Percentiles rank a stretch among this genome's conserved stretches.
Evolutionary conservation across 2,797 vertebrate genomes (phyloP).

Genomic region (Urophycis tenuis): DNA sequence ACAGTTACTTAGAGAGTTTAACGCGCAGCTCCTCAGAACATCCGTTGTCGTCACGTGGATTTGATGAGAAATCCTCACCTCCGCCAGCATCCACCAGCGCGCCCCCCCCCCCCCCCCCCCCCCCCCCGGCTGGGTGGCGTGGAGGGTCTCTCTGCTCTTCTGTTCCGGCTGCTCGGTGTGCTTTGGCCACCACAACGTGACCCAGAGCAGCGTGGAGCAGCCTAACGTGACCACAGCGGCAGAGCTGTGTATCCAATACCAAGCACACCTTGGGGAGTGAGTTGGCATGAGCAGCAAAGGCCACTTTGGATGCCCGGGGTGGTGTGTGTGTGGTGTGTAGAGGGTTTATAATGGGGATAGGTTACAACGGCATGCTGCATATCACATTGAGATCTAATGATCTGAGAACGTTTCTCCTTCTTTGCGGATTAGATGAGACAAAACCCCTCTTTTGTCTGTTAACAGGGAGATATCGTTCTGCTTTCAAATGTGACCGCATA

Average conservation of each 20-base stretch:
- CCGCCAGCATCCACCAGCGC: no score
- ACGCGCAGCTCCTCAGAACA: no score
- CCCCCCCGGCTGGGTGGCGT: background rate
- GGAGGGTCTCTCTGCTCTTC: background rate
- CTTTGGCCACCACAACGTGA: background rate
- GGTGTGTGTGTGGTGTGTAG: background rate
- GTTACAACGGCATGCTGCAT: background rate
- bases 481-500: background rate
- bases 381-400: background rate
- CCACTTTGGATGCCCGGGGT: slow-evolving; percentile 37
- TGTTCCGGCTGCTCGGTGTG: background rate
- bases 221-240: slow-evolving; percentile 53
- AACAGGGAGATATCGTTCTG: slow-evolving; percentile 43
- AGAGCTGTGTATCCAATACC: slow-evolving; percentile 51
- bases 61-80: no score
- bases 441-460: slow-evolving; percentile 41
- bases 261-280: slow-evolving; percentile 47
- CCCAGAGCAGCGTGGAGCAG: background rate
- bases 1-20: no score
- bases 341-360: background rate
- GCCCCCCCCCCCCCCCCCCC: no score
- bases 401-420: background rate
- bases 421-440: slow-evolving; percentile 26
- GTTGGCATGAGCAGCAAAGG: slow-evolving; percentile 35
- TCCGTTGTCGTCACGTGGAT: no score